Conservation (phyloP, 2,888 invertebrate genomes). For the Agrochola litura region DNA sequence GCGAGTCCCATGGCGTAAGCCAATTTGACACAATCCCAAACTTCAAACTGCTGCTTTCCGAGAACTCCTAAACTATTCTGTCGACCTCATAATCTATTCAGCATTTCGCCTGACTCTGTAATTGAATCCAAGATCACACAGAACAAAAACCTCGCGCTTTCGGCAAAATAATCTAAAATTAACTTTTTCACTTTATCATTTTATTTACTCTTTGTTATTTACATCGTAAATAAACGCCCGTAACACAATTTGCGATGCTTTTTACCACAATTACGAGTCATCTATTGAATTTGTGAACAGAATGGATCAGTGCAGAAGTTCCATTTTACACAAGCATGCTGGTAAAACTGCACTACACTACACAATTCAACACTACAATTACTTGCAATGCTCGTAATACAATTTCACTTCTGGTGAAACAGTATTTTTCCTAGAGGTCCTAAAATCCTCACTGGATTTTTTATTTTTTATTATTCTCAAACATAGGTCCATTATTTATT, state of each 20-base stretch:
- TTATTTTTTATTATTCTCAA: no score
- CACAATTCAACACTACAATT: no score
- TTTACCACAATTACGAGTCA: slow-evolving; percentile 5
- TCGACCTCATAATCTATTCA: slow-evolving; percentile 1
- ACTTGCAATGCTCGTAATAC: no score
- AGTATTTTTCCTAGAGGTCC: no score
- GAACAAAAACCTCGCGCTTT: not conserved
- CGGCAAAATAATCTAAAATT: not conserved
- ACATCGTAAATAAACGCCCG: slow-evolving; percentile 14
- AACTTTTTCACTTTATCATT: not conserved
- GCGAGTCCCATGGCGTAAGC: not conserved
- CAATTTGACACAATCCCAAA: not conserved
- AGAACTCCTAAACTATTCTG: not conserved
- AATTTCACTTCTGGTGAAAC: no score
- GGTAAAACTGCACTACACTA: no score
- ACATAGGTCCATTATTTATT: no score
- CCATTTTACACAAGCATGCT: not conserved
- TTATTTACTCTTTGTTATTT: slow-evolving; percentile 21
- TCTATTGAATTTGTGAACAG: not conserved
- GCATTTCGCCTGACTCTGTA: not conserved
- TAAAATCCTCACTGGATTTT: no score
- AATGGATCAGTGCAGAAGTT: not conserved
- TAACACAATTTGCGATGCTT: slow-evolving; percentile 28
- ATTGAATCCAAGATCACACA: not conserved
- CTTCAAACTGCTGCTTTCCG: not conserved